Percentiles rank a stretch among this genome's conserved stretches.
Conservation (phyloP, 2,888 invertebrate species). For the Candidula unifasciata region DNA sequence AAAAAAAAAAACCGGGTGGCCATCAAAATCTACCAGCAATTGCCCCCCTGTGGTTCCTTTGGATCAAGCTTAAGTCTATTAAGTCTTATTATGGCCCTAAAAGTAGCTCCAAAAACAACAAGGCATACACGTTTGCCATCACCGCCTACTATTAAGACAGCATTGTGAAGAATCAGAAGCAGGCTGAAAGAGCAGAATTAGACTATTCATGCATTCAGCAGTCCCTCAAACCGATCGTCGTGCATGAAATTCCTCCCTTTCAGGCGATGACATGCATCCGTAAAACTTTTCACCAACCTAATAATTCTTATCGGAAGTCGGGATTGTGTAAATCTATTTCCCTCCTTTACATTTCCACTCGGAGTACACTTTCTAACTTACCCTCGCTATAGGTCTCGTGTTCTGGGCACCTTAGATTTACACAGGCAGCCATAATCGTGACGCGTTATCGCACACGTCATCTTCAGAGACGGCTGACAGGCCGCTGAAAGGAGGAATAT, state of each 20-base stretch:
- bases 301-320: background rate
- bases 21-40: too few species aligned
- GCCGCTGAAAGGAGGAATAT: conserved; percentile 31
- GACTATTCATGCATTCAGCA: conserved; percentile 20
- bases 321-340: conserved; percentile 34
- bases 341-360: background rate
- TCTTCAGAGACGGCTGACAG: conserved; percentile 29
- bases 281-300: conserved; percentile 19
- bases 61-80: background rate
- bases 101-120: background rate
- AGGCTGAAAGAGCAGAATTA: conserved; percentile 10
- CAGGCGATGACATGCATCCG: conserved; percentile 12
- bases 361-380: background rate
- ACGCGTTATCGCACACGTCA: conserved; percentile 35
- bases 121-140: background rate
- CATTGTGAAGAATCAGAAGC: conserved; percentile 12
- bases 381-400: background rate
- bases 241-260: conserved; percentile 36
- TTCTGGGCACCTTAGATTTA: conserved; percentile 33
- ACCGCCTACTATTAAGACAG: conserved; percentile 19
- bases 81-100: conserved; percentile 1
- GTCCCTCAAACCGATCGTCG: background rate
- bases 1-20: too few species aligned
- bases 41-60: too few species aligned
- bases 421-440: conserved; percentile 33